A percentile compares a stretch with the other conserved stretches of the same genome.
Evolutionary conservation across 2,888 invertebrate genomes (phyloP).

Genomic region (Fissipunctia ypsillon): DNA sequence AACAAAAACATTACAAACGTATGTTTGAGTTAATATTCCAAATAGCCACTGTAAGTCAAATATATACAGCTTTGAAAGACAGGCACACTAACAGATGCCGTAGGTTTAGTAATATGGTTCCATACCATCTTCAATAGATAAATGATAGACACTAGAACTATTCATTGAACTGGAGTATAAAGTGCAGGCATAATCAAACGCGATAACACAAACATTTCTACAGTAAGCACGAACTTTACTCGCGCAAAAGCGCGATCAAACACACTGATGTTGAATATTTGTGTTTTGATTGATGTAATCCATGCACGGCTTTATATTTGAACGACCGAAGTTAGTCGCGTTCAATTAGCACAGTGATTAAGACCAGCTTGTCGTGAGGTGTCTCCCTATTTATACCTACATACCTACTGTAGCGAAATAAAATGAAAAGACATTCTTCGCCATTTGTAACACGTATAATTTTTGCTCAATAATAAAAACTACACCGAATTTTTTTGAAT

Average conservation of each 20-base stretch:
- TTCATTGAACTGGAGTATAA: not conserved
- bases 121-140: not conserved
- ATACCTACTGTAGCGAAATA: no score
- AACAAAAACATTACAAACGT: not conserved
- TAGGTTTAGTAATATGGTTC: not conserved
- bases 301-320: constrained; percentile 2
- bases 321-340: constrained; percentile 15
- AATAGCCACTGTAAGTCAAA: no score
- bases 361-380: not conserved
- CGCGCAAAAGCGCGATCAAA: not conserved
- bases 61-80: not conserved
- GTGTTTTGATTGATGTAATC: constrained; percentile 10
- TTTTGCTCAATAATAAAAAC: no score
- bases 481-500: no score
- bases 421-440: no score
- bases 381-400: not conserved
- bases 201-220: not conserved
- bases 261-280: constrained; percentile 8
- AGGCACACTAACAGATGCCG: not conserved
- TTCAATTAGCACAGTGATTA: not conserved
- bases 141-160: not conserved
- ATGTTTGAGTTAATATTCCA: no score
- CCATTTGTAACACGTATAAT: no score
- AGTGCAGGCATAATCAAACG: not conserved
- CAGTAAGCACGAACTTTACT: not conserved